Conservation (phyloP, 2,797 vertebrate genomes). For the Silurus lanzhouensis region DNA sequence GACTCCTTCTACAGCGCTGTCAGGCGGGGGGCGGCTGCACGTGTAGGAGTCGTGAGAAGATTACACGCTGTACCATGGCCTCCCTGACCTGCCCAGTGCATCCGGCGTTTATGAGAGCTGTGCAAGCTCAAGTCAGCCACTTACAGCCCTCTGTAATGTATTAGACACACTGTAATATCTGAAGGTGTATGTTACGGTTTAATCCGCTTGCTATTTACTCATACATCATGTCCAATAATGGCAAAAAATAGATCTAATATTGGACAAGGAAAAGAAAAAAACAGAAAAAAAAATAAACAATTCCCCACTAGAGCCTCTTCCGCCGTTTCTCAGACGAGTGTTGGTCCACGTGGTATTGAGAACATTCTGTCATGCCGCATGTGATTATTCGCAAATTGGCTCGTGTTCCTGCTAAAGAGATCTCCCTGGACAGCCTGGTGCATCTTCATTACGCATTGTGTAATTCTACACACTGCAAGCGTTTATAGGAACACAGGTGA, state of each 20-base stretch:
- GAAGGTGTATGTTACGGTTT: not conserved
- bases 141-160: not conserved
- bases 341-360: constrained; percentile 27
- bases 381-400: constrained; percentile 54
- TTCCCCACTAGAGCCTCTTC: not conserved
- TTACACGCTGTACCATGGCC: constrained; percentile 27
- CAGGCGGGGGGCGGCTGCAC: constrained; percentile 14
- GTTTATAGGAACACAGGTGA: constrained; percentile 35
- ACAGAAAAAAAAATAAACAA: constrained; percentile 10
- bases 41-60: constrained; percentile 31
- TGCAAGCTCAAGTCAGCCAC: not conserved
- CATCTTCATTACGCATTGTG: constrained; percentile 34
- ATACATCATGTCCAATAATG: not conserved
- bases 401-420: constrained; percentile 54
- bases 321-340: constrained; percentile 26
- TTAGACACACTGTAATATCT: not conserved
- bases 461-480: constrained; percentile 46
- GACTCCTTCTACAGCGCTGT: constrained; percentile 10
- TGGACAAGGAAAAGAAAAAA: not conserved
- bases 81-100: constrained; percentile 44
- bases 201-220: not conserved
- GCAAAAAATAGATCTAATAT: not conserved
- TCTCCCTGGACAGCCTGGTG: constrained; percentile 28
- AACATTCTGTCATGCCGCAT: constrained; percentile 55
- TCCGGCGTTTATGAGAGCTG: not conserved